phyloP scores from a whole-genome alignment of 1,140 invertebrate species.

The Drosophila nigrodunni region DNA sequence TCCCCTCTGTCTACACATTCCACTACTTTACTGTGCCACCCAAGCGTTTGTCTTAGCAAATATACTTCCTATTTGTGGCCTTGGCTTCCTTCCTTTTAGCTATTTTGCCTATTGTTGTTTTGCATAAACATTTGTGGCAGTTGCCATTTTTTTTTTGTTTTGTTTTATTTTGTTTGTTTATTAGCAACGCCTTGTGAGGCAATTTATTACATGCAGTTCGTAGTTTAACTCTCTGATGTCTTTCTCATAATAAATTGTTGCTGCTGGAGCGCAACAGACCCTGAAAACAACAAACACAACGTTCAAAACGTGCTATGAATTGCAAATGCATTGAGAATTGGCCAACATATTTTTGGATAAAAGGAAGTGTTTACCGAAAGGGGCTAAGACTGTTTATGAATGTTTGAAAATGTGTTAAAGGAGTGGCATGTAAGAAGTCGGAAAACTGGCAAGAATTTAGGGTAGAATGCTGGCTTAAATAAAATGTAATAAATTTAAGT shows the following conservation, averaged over 20 bases:
- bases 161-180: slow-evolving; percentile 27
- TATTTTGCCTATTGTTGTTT: slow-evolving; percentile 39
- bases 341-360: neutral
- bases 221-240: slow-evolving; percentile 24
- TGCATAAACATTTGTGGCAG: slow-evolving; percentile 61
- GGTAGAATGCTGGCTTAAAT: no score
- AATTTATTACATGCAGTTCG: slow-evolving; percentile 31
- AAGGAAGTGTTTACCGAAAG: neutral
- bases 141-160: slow-evolving; percentile 19
- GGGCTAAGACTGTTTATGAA: neutral
- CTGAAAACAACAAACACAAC: slow-evolving; percentile 29
- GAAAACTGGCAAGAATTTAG: neutral
- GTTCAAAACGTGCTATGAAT: slow-evolving; percentile 45
- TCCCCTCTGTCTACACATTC: neutral
- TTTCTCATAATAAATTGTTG: slow-evolving; percentile 42
- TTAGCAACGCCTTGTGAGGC: slow-evolving; percentile 9
- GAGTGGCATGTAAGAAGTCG: neutral
- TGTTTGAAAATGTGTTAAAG: neutral
- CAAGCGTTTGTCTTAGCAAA: slow-evolving; percentile 27
- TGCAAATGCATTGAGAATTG: slow-evolving; percentile 31
- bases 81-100: slow-evolving; percentile 51
- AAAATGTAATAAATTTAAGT: no score
- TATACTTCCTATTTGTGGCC: slow-evolving; percentile 65
- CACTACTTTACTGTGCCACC: slow-evolving; percentile 49
- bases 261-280: slow-evolving; percentile 30